Percentiles rank a stretch among this genome's conserved stretches.
Conservation (phyloP, 2,888 invertebrate genomes). For the Drosophila seclusa region DNA sequence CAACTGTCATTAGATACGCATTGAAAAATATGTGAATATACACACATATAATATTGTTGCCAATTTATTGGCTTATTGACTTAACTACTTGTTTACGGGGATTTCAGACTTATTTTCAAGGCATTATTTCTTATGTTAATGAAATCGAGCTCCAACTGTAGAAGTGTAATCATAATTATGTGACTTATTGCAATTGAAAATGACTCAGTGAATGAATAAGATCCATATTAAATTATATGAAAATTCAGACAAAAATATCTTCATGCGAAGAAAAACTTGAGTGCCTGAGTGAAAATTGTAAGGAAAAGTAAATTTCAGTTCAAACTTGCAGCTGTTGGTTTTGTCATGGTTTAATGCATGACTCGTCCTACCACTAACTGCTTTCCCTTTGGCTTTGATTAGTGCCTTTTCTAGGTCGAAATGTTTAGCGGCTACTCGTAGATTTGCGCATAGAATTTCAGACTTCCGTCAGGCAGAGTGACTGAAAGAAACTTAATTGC, state of each 20-base stretch:
- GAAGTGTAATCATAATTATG: neutral
- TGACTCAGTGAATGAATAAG: neutral
- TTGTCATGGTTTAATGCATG: neutral
- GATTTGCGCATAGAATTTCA: conserved; percentile 48
- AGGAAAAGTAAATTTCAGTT: neutral
- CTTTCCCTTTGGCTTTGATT: conserved; percentile 57
- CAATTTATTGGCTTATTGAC: conserved; percentile 34
- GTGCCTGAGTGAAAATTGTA: neutral
- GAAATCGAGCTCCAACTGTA: neutral
- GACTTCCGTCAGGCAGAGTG: conserved; percentile 50
- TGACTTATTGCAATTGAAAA: neutral
- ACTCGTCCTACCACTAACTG: conserved; percentile 20
- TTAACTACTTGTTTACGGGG: neutral
- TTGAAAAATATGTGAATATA: conserved; percentile 22
- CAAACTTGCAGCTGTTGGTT: conserved; percentile 7
- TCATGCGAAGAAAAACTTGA: neutral
- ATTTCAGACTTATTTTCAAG: conserved; percentile 25
- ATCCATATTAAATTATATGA: neutral
- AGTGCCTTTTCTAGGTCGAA: conserved; percentile 66
- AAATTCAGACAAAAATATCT: neutral
- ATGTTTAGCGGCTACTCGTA: conserved; percentile 61
- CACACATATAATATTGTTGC: conserved; percentile 21
- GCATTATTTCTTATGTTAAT: conserved; percentile 13
- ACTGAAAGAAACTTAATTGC: conserved; percentile 60
- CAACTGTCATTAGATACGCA: conserved; percentile 50